Evolutionary conservation across 2,113 vertebrate species (phyloP).

Genomic region (Poeciliopsis occidentalis): DNA sequence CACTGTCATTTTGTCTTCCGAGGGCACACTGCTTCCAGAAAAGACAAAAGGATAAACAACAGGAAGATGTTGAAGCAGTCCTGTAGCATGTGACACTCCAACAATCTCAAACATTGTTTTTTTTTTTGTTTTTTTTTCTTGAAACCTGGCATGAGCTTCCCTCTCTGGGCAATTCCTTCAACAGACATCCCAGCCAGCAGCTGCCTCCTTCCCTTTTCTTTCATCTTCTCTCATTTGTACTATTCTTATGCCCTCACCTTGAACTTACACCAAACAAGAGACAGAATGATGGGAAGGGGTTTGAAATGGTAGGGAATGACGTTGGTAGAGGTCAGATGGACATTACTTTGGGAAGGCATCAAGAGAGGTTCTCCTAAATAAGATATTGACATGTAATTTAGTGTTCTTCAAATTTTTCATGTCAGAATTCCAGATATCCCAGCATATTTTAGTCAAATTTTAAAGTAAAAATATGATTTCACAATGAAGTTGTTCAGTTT

Average conservation of each 20-base stretch:
- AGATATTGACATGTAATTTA: conserved; percentile 13
- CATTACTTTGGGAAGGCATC: conserved; percentile 12
- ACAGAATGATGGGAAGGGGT: conserved; percentile 41
- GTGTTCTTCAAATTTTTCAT: not conserved
- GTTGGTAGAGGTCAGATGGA: conserved; percentile 17
- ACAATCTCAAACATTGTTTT: conserved; percentile 49
- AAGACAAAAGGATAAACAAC: conserved; percentile 55
- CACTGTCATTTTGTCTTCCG: conserved; percentile 38
- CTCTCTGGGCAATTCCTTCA: conserved; percentile 37
- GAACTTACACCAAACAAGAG: conserved; percentile 33
- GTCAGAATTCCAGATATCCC: not conserved
- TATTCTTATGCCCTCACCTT: conserved; percentile 26
- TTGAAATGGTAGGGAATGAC: conserved; percentile 22
- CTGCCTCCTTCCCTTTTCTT: conserved; percentile 2
- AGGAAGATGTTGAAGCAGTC: conserved; percentile 10
- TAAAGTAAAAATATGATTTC: not conserved
- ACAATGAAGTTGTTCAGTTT: not conserved
- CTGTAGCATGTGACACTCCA: conserved; percentile 35
- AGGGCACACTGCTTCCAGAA: conserved; percentile 33
- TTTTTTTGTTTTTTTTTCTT: conserved; percentile 22
- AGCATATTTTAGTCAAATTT: not conserved
- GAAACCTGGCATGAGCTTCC: conserved; percentile 43
- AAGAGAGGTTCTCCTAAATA: conserved; percentile 2
- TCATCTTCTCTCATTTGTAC: conserved; percentile 17
- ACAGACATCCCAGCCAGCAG: conserved; percentile 48